Percentiles rank a stretch among this genome's conserved stretches.
Evolutionary conservation across 2,888 invertebrate genomes (phyloP).

Genomic region (Spialia ferax): DNA sequence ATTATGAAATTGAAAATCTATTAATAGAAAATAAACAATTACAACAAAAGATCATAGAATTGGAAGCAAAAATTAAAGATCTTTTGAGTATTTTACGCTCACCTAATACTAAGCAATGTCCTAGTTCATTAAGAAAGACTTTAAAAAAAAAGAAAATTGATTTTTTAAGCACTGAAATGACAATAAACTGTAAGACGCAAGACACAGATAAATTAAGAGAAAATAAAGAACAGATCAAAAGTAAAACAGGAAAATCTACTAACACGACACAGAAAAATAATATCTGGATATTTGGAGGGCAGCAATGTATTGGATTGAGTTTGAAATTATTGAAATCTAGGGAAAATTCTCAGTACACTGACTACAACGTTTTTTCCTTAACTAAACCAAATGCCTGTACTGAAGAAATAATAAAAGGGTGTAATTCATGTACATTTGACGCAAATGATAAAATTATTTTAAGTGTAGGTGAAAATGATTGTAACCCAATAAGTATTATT

Average conservation of each 20-base stretch:
- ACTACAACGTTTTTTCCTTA: conserved; percentile 9
- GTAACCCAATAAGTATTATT: neutral
- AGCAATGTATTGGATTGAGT: conserved; percentile 27
- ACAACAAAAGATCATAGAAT: neutral
- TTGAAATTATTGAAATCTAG: conserved; percentile 15
- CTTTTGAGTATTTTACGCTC: neutral
- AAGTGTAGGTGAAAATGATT: conserved; percentile 21
- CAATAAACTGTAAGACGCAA: too few species aligned
- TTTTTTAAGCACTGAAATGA: neutral
- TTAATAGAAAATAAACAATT: conserved; percentile 15
- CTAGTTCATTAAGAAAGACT: neutral
- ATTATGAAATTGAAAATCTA: conserved; percentile 27
- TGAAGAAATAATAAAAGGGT: conserved; percentile 26
- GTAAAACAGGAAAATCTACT: neutral
- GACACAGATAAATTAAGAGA: too few species aligned
- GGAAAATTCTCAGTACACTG: conserved; percentile 6
- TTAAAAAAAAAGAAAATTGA: neutral
- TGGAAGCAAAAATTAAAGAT: conserved; percentile 12
- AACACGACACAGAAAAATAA: neutral
- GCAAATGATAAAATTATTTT: conserved; percentile 29
- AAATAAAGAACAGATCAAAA: too few species aligned
- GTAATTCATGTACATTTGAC: neutral
- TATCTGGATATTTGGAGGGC: conserved; percentile 31
- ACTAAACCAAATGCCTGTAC: conserved; percentile 26
- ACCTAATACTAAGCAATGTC: neutral